Percentiles rank a stretch among this genome's conserved stretches.
phyloP scores from a whole-genome alignment of 2,113 vertebrate genomes.

The Festucalex cinctus region DNA sequence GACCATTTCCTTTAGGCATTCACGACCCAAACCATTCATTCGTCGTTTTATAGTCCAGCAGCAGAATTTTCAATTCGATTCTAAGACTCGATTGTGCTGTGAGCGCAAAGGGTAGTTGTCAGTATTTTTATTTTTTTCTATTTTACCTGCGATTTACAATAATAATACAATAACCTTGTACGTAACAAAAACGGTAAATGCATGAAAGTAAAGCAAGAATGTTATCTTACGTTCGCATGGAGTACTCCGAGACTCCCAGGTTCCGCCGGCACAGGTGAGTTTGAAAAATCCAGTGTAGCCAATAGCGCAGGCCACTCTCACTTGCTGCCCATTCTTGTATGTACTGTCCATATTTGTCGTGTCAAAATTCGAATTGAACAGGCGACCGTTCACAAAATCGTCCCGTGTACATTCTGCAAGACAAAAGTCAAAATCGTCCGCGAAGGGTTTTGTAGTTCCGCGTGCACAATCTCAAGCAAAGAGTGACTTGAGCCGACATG shows the following conservation, averaged over 20 bases:
- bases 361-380: conserved; percentile 41
- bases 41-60: no score
- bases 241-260: conserved; percentile 6
- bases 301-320: conserved; percentile 52
- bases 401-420: conserved; percentile 44
- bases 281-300: conserved; percentile 59
- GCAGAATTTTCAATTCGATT: no score
- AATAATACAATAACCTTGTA: no score
- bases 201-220: neutral
- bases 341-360: neutral
- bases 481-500: neutral
- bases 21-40: no score
- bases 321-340: neutral
- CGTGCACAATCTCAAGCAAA: neutral
- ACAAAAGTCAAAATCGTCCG: neutral
- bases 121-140: no score
- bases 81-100: no score
- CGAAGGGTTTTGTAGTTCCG: no score
- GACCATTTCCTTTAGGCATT: no score
- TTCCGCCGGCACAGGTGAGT: conserved; percentile 27
- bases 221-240: conserved; percentile 59
- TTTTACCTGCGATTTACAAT: no score
- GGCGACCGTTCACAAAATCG: rapidly evolving
- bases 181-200: neutral
- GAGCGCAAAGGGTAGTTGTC: no score